Base-by-base conservation (phyloP, 1,140 invertebrate genomes). In the Oppia nitens region DNA sequence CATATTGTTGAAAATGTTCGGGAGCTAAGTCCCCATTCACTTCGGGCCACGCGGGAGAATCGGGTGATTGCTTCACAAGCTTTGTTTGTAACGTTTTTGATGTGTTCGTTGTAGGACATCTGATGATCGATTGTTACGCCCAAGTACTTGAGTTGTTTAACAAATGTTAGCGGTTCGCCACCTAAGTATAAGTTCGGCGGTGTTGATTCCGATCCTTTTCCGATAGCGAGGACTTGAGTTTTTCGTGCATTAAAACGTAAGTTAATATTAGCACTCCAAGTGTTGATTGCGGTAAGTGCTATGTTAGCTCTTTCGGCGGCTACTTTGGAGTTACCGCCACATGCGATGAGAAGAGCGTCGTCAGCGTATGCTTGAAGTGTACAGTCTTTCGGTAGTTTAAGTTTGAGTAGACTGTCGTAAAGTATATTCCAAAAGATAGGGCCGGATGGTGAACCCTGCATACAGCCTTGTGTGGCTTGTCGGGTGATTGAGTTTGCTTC, bases 211-310 rank as follows among this genome's bases (percentile, higher is more conserved):
- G 11, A 47, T 49, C 17, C 32, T 26, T 17, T 54, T 26, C n/a
- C 29, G 6, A 50, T n/a, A 6, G 14, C 11, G 21, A 58, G 20
- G 12, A 29, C 17, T 55, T 60, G 20, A 12, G 59, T 63, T 27
- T 60, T 60, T 3, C 21, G 20, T 14, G 20, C 60, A 53, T 61
- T 60, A 24, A 60, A 60, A 26, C 32, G 62, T 3, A 60, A 29
- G 12, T 60, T 60, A 12, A 63, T 23, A n/a, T 51, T n/a, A 3
- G 11, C 25, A n/a, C 59, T 56, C 60, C 60, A 60, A 9, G 40
- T 14, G 11, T 11, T 6, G 12, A 60, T 60, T 47, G 14, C 20
- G 3, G 47, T 25, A 11, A 60, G 9, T 3, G 59, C 59, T 4
- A 9, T 24, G 32, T 60, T 61, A 17, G 40, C 27, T 23, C 17